Percentiles rank a stretch among this genome's conserved stretches.
These are phyloP conservation scores for Zootoca vivipara DNA, from an alignment of 2,113 vertebrate species.

Conservation along the genomic window DNA sequence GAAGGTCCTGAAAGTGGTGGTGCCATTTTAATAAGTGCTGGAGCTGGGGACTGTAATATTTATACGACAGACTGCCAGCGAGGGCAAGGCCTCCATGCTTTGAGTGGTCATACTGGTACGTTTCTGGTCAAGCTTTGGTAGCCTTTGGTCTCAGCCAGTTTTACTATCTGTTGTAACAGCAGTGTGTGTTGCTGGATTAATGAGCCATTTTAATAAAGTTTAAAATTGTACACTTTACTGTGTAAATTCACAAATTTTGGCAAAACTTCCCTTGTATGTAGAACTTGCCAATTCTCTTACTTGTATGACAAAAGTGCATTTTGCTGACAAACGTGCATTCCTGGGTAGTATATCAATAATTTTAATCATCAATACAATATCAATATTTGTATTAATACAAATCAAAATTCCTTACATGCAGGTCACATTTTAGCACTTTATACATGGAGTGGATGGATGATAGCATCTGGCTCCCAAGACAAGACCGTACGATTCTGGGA, in stretches of 20 bases:
- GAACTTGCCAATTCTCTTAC: background rate
- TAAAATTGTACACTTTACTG: background rate
- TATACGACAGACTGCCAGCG: slow-evolving; percentile 97
- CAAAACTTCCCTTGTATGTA: background rate
- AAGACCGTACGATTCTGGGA: slow-evolving; percentile 99
- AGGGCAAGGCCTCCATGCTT: slow-evolving; percentile 93
- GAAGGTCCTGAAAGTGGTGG: slow-evolving; percentile 97
- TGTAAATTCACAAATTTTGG: background rate
- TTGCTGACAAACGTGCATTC: background rate
- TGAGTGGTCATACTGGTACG: slow-evolving; percentile 91
- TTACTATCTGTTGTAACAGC: background rate
- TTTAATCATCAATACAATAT: background rate
- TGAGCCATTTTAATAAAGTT: background rate
- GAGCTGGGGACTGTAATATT: slow-evolving; percentile 95
- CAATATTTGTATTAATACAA: background rate
- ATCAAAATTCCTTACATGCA: slow-evolving; percentile 51
- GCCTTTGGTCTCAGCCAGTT: background rate
- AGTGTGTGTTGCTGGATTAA: background rate
- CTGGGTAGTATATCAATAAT: background rate
- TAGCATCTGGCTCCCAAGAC: slow-evolving; percentile 96
- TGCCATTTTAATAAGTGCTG: slow-evolving; percentile 96
- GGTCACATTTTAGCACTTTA: slow-evolving; percentile 98
- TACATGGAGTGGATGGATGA: slow-evolving; percentile 99
- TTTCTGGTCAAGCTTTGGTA: background rate
- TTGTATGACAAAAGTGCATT: background rate